phyloP scores from a whole-genome alignment of 2,797 vertebrate genomes.

The Chaunax sp. region DNA sequence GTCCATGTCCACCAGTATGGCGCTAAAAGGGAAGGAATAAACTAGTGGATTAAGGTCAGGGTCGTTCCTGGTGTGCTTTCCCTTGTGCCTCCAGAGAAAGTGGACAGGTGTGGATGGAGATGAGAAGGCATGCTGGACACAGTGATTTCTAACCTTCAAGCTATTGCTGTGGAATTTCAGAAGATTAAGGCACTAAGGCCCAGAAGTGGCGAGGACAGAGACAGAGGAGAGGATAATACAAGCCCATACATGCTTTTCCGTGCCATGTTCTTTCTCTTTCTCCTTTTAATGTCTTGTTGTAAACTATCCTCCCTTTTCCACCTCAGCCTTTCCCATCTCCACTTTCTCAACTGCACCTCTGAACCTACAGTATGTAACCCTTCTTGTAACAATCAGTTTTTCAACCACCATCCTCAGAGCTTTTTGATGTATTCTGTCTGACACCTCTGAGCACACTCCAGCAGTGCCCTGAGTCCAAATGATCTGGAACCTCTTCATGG shows the following conservation, averaged over 20 bases:
- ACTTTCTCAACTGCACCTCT: conserved; percentile 4
- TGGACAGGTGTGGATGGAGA: conserved; percentile 68
- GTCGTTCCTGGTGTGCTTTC: conserved; percentile 33
- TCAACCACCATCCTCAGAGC: conserved; percentile 11
- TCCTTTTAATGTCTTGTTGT: conserved; percentile 35
- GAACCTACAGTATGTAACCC: neutral
- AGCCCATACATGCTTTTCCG: conserved; percentile 51
- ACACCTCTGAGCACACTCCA: conserved; percentile 24
- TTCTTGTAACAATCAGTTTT: conserved; percentile 10
- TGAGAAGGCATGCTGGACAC: conserved; percentile 31
- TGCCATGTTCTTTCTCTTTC: conserved; percentile 11
- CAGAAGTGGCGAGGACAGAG: conserved; percentile 39
- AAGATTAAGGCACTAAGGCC: conserved; percentile 48
- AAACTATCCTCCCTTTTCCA: conserved; percentile 26
- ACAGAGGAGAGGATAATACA: conserved; percentile 46
- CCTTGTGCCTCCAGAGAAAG: conserved; percentile 47
- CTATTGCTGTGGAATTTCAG: conserved; percentile 71
- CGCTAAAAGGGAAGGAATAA: conserved; percentile 7
- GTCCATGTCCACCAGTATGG: neutral
- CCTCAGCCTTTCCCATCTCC: conserved; percentile 15
- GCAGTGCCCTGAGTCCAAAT: conserved; percentile 27
- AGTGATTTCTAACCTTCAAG: conserved; percentile 50
- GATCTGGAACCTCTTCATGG: conserved; percentile 23
- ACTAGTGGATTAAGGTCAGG: conserved; percentile 1
- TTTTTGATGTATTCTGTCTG: conserved; percentile 17